Conservation (phyloP, 2,113 vertebrate species). For the Thermophis baileyi region DNA sequence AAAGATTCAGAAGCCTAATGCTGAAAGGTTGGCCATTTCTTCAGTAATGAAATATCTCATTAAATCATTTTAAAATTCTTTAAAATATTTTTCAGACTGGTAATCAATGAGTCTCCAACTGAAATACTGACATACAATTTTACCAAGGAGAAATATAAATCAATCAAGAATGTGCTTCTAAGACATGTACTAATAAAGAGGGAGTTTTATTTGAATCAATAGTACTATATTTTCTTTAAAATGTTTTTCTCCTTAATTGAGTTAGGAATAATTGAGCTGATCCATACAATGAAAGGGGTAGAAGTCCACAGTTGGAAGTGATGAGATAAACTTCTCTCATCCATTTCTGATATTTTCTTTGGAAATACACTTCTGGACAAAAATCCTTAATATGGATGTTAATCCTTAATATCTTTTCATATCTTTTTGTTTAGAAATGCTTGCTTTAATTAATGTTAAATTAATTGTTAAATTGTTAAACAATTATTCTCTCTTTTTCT, state of each 20-base stretch:
- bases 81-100: neutral
- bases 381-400: neutral
- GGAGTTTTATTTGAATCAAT: neutral
- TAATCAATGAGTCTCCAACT: neutral
- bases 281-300: neutral
- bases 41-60: neutral
- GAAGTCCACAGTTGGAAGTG: neutral
- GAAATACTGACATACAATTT: neutral
- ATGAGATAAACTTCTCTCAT: neutral
- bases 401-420: neutral
- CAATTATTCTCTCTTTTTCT: neutral
- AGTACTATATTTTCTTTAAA: neutral
- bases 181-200: neutral
- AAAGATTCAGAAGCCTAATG: neutral
- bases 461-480: neutral
- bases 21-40: neutral
- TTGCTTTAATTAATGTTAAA: neutral
- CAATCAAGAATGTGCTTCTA: neutral
- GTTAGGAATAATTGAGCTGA: neutral
- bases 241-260: neutral
- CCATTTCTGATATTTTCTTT: neutral
- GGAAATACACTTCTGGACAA: neutral
- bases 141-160: neutral
- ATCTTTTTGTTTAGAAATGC: neutral
- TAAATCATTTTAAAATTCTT: conserved; percentile 2